phyloP scores from a whole-genome alignment of 2,888 invertebrate genomes.

The Apodemia zela region DNA sequence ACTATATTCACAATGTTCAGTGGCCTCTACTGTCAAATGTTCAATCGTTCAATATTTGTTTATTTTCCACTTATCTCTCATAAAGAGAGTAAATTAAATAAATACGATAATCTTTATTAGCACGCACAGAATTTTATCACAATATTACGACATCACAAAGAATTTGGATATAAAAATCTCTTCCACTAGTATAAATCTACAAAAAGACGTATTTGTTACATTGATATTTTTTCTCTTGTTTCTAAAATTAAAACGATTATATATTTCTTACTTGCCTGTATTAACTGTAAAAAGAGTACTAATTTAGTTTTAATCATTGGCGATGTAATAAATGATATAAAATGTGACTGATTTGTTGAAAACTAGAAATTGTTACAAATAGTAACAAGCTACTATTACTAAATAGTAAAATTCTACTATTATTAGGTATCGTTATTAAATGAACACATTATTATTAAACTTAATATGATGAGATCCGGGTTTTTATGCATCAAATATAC shows the following conservation, averaged over 20 bases:
- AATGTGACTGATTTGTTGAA: not conserved
- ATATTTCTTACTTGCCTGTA: slow-evolving; percentile 48
- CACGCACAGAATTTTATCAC: slow-evolving; percentile 73
- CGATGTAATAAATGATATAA: not conserved
- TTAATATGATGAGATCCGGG: no score
- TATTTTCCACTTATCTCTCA: slow-evolving; percentile 64
- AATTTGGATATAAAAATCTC: slow-evolving; percentile 79
- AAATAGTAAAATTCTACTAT: no score
- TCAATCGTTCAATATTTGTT: slow-evolving; percentile 24
- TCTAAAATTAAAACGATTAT: slow-evolving; percentile 63
- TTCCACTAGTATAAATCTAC: slow-evolving; percentile 71
- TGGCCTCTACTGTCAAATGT: slow-evolving; percentile 63
- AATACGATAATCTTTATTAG: slow-evolving; percentile 52
- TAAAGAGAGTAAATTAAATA: slow-evolving; percentile 59
- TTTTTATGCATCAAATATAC: no score
- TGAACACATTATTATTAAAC: no score
- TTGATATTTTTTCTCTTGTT: slow-evolving; percentile 73
- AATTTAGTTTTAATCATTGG: not conserved
- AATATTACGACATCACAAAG: slow-evolving; percentile 75
- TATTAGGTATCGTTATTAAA: no score
- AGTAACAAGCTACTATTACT: no score
- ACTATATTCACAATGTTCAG: slow-evolving; percentile 65
- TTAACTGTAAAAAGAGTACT: slow-evolving; percentile 11
- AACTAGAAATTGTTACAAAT: not conserved
- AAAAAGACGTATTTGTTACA: slow-evolving; percentile 75